phyloP scores from a whole-genome alignment of 2,797 vertebrate species.

The Antennarius maculatus region DNA sequence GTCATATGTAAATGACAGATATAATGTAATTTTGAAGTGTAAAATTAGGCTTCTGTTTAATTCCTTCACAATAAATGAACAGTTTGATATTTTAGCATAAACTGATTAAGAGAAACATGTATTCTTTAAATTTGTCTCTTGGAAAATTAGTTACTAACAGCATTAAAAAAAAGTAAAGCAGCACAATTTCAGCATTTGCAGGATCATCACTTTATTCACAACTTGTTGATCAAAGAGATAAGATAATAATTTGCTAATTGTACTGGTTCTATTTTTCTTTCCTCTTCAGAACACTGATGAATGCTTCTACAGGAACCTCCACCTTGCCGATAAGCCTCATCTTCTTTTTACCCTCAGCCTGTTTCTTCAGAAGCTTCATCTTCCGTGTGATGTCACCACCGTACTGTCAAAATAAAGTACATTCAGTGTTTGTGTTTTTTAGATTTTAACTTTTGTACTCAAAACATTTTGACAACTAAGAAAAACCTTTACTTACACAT shows the following conservation, averaged over 20 bases:
- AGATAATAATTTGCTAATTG: not conserved
- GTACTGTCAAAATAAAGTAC: conserved; percentile 56
- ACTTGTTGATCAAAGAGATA: conserved; percentile 3
- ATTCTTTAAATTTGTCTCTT: not conserved
- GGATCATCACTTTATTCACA: conserved; percentile 45
- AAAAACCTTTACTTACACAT: conserved; percentile 87
- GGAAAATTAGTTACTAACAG: not conserved
- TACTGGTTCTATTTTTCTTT: conserved; percentile 70
- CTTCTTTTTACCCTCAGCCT: conserved; percentile 94
- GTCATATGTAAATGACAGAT: too few relatives aligned
- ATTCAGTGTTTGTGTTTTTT: not conserved
- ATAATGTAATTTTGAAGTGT: too few relatives aligned
- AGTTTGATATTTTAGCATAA: not conserved
- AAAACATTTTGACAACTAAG: not conserved
- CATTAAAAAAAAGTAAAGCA: not conserved
- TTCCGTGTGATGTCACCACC: conserved; percentile 89
- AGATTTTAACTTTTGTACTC: not conserved
- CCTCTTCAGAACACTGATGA: conserved; percentile 90
- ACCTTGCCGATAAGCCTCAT: conserved; percentile 92
- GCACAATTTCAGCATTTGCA: not conserved
- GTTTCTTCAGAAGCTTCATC: conserved; percentile 95
- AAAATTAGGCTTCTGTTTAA: not conserved
- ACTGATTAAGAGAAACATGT: conserved; percentile 15
- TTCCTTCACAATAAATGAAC: not conserved
- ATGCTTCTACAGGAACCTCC: conserved; percentile 93